phyloP scores from a whole-genome alignment of 2,113 vertebrate species.

The Spea bombifrons region DNA sequence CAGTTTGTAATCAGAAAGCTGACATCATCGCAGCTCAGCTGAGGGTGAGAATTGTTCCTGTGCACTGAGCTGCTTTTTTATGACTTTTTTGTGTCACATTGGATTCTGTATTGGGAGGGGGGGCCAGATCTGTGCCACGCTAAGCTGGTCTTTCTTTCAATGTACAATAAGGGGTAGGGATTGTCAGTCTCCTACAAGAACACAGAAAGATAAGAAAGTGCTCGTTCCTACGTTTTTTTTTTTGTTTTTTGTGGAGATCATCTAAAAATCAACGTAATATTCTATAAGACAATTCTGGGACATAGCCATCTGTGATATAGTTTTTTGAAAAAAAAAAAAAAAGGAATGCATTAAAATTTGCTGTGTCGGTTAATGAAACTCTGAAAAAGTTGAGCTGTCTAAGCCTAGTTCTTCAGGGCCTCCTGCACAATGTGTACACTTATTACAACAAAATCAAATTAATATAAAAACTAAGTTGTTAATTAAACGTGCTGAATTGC shows the following conservation, averaged over 20 bases:
- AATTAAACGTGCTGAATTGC: too few species aligned
- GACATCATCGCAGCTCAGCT: slow-evolving; percentile 82
- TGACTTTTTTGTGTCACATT: slow-evolving; percentile 65
- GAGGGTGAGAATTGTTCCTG: slow-evolving; percentile 79
- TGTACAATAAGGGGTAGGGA: slow-evolving; percentile 56
- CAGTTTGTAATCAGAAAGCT: slow-evolving; percentile 88
- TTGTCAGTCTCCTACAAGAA: slow-evolving; percentile 51
- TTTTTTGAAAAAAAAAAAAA: slow-evolving; percentile 1
- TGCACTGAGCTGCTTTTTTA: slow-evolving; percentile 70
- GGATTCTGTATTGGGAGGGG: slow-evolving; percentile 70
- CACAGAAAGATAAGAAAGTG: slow-evolving; percentile 37
- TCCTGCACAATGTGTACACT: too few species aligned
- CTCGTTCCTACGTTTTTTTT: slow-evolving; percentile 28
- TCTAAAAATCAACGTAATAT: neutral
- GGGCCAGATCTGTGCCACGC: slow-evolving; percentile 64
- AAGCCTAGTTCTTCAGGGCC: too few species aligned
- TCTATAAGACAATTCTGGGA: slow-evolving; percentile 10
- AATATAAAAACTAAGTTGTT: too few species aligned
- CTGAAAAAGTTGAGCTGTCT: neutral
- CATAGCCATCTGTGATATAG: slow-evolving; percentile 24
- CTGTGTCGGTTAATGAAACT: slow-evolving; percentile 1
- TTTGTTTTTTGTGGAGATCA: slow-evolving; percentile 37
- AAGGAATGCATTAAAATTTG: neutral
- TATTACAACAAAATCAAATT: too few species aligned
- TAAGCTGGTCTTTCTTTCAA: slow-evolving; percentile 72